These are phyloP conservation scores for Troglohyphantes excavatus DNA, from an alignment of 2,888 invertebrate genomes.

Conservation along the genomic window DNA sequence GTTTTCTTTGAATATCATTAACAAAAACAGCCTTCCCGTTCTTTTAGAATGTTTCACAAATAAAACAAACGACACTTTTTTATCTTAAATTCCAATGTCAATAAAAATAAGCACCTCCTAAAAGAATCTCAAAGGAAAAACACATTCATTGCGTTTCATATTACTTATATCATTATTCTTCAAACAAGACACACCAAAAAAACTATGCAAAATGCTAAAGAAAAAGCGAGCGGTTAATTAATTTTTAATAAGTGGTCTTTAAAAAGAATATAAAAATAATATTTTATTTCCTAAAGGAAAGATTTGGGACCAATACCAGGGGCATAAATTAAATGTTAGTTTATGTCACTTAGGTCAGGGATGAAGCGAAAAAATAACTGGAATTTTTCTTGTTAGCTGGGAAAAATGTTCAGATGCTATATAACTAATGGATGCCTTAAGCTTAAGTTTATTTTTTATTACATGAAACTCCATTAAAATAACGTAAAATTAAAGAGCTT, in stretches of 20 bases:
- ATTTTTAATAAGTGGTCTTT: conserved; percentile 36
- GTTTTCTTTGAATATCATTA: too few relatives aligned
- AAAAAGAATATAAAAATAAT: conserved; percentile 4
- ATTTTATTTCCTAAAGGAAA: neutral
- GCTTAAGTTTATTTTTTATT: conserved; percentile 16
- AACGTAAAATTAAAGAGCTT: neutral
- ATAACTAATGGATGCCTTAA: conserved; percentile 16
- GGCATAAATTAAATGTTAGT: conserved; percentile 26
- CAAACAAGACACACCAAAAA: neutral
- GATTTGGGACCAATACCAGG: neutral
- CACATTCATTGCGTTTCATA: too few relatives aligned
- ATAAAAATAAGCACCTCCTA: too few relatives aligned
- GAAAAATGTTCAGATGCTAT: neutral
- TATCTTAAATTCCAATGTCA: too few relatives aligned
- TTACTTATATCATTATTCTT: too few relatives aligned
- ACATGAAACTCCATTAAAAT: neutral
- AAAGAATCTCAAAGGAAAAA: too few relatives aligned
- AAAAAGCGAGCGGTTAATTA: conserved; percentile 12
- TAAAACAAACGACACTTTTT: too few relatives aligned
- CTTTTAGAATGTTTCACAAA: too few relatives aligned
- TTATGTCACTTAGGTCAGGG: conserved; percentile 20
- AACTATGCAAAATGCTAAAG: neutral
- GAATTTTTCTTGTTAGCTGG: conserved; percentile 3
- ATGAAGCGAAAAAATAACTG: conserved; percentile 11
- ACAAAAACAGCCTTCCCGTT: too few relatives aligned